These are phyloP conservation scores for Pterois miles DNA, from an alignment of 2,797 vertebrate genomes.

Conservation along the genomic window DNA sequence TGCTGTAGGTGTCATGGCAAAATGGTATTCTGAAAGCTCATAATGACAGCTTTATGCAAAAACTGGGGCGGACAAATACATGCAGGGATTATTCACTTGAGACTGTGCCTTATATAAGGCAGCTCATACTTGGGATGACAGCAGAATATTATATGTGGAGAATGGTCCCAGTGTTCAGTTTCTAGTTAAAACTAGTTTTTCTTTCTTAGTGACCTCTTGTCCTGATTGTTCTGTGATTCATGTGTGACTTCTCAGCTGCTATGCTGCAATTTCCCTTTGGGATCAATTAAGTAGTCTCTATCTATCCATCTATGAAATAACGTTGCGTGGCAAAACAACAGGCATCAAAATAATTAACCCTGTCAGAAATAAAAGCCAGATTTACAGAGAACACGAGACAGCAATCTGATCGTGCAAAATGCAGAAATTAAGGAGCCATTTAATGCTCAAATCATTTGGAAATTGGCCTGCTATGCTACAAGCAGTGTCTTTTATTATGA, in stretches of 20 bases:
- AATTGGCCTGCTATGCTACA: background rate
- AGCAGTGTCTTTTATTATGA: background rate
- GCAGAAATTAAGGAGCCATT: background rate
- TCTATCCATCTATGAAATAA: background rate
- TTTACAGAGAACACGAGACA: background rate
- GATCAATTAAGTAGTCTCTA: background rate
- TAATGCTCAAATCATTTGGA: background rate
- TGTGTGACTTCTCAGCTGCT: background rate
- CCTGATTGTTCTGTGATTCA: background rate
- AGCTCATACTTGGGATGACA: background rate
- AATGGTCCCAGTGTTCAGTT: background rate
- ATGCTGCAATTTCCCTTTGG: background rate
- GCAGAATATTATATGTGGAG: background rate
- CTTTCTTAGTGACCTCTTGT: background rate
- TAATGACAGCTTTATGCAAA: conserved; percentile 42
- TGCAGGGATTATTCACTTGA: conserved; percentile 24
- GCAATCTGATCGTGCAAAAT: background rate
- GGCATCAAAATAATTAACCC: background rate
- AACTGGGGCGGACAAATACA: conserved; percentile 26
- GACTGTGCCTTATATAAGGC: conserved; percentile 10
- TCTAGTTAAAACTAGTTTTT: background rate
- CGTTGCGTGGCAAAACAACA: background rate
- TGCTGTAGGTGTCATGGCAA: conserved; percentile 45
- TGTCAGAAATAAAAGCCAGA: background rate
- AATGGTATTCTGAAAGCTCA: conserved; percentile 27